These are phyloP conservation scores for Stichodactyla mertensii DNA, from an alignment of 64 coral and sea anemone species.

Conservation along the genomic window DNA sequence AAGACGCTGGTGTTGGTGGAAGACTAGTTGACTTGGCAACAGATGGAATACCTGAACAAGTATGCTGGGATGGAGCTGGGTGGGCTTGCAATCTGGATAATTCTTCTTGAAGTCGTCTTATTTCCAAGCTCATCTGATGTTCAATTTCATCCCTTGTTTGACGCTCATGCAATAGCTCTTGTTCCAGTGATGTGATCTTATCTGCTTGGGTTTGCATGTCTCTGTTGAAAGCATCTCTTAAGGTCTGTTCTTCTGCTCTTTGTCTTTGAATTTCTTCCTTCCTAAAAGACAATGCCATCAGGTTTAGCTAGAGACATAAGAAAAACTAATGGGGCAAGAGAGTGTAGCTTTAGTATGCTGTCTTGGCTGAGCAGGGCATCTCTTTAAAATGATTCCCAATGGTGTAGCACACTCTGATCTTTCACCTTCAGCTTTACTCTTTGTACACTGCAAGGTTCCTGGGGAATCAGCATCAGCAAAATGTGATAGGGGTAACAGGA, in stretches of 20 bases:
- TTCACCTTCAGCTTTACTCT: no score
- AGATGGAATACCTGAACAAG: neutral
- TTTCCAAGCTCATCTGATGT: conserved; percentile 54
- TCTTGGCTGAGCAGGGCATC: no score
- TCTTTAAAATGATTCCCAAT: no score
- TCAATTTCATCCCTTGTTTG: conserved; percentile 27
- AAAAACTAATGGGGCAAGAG: neutral
- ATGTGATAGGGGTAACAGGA: no score
- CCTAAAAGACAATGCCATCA: conserved; percentile 7
- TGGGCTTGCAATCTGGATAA: conserved; percentile 17
- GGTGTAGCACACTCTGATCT: no score
- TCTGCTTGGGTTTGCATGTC: conserved; percentile 40
- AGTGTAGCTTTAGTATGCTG: no score
- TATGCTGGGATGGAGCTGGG: neutral
- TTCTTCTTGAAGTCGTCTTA: conserved; percentile 34
- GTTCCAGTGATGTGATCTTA: conserved; percentile 43
- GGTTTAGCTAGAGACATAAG: neutral
- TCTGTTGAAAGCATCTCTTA: conserved; percentile 25
- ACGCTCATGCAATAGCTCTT: conserved; percentile 47
- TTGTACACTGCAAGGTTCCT: no score
- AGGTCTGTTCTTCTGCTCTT: conserved; percentile 35
- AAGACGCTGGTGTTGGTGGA: neutral
- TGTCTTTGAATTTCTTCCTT: conserved; percentile 47
- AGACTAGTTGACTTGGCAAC: neutral
- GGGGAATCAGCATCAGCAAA: no score